phyloP scores from a whole-genome alignment of 1,140 invertebrate genomes.

The Hyles euphorbiae region DNA sequence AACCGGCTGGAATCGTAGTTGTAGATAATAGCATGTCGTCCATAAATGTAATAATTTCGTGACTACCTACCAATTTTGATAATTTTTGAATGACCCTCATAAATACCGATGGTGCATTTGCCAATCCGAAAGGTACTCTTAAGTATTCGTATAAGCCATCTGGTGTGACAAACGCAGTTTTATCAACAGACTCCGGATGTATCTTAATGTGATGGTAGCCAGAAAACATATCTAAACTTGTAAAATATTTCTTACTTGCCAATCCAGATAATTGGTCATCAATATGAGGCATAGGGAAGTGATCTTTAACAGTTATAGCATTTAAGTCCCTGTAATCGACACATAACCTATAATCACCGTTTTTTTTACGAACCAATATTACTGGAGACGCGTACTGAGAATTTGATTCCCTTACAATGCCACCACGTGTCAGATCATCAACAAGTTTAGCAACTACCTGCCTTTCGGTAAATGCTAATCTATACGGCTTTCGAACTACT shows the following conservation, averaged over 20 bases:
- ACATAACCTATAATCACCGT: conserved; percentile 4
- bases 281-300: conserved; percentile 6
- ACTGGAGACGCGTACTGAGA: conserved; percentile 10
- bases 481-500: conserved; percentile 20
- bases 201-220: conserved; percentile 65
- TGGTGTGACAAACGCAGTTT: conserved; percentile 38
- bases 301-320: conserved; percentile 4
- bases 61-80: conserved; percentile 7
- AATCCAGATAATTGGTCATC: conserved; percentile 39
- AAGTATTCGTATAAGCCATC: conserved; percentile 42
- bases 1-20: conserved; percentile 3
- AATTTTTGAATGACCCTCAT: conserved; percentile 28
- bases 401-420: conserved; percentile 3
- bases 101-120: conserved; percentile 35
- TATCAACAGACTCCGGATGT: conserved; percentile 26
- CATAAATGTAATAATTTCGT: conserved; percentile 15
- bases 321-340: conserved; percentile 8
- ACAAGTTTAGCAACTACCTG: conserved; percentile 1
- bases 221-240: conserved; percentile 50
- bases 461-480: conserved; percentile 26
- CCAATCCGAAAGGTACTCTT: conserved; percentile 33
- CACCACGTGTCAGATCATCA: not conserved
- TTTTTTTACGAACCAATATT: conserved; percentile 3
- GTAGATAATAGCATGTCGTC: conserved; percentile 23
- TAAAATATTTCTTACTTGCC: conserved; percentile 27